Base-by-base conservation (phyloP, 2,113 vertebrate species). In the Hucho hucho region DNA sequence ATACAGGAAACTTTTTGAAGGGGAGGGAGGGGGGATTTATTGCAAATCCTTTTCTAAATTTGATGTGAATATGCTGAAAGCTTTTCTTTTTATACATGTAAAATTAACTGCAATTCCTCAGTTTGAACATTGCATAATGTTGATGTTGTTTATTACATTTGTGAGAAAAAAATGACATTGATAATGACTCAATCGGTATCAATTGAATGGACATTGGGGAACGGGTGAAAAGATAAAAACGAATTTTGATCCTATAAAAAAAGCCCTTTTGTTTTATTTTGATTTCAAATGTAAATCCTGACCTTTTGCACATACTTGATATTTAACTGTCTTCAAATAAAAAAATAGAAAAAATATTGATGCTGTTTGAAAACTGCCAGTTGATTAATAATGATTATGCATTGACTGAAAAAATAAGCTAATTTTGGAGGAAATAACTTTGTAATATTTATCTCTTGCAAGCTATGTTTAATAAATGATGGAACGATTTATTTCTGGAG, bases 401-500 rank as follows among this genome's bases (percentile, higher is more conserved):
- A 93, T 95, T 93, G 93, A 94, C 94, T 93, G 92, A 95, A 94
- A 96, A 94, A 95, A 96, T 94, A 96, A 96, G 95, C 95, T 96
- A 95, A 95, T 96, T 96, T 96, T 96, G 94, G 95, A 96, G 94
- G 95, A 95, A 93, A 94, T 95, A 96, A 95, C 95, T 96, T 97
- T 96, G 96, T 96, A 96, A 96, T 96, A 96, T 97, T 96, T 96
- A 96, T 97, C 95, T 96, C 95, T 96, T 96, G 95, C 96, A 95
- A 96, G 95, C 95, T 96, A 95, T 95, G 96, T 97, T 97, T 97
- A 97, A 97, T 97, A 97, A 97, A 97, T 95, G 95, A 96, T 96
- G 94, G 95, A 96, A 95, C 94, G 93, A 94, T 96, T 97, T 96
- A 94, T 94, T 90, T 88, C 87, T 84, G 83, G 75, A 83, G 84